These are phyloP conservation scores for Pachyuromys duprasi DNA, from an alignment of 2,797 vertebrate genomes.

Conservation along the genomic window DNA sequence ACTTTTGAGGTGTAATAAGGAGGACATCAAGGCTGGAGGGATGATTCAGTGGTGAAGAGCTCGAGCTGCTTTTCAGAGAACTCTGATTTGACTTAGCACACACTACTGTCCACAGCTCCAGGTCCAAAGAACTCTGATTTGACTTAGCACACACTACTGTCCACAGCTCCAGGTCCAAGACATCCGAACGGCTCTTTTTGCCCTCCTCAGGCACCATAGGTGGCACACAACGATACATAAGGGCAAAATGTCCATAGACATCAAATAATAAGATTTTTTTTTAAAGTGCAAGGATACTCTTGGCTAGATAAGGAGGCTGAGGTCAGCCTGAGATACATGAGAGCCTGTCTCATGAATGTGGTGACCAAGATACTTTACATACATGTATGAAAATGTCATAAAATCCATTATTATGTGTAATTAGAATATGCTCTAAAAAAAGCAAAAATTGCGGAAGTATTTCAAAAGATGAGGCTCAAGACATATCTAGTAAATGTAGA, in stretches of 20 bases:
- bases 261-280: neutral
- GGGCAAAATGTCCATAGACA: neutral
- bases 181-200: neutral
- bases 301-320: neutral
- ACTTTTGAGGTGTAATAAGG: neutral
- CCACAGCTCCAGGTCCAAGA: neutral
- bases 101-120: neutral
- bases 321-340: too few species aligned
- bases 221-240: neutral
- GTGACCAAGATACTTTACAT: neutral
- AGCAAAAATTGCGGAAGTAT: neutral
- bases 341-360: neutral
- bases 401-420: neutral
- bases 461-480: constrained; percentile 28
- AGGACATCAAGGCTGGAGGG: neutral
- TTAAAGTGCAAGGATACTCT: neutral
- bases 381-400: neutral
- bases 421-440: neutral
- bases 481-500: constrained; percentile 70
- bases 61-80: neutral
- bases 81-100: neutral
- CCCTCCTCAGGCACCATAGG: neutral
- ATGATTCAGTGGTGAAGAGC: neutral
- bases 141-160: neutral
- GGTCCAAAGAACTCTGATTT: neutral